Evolutionary conservation across 2,797 vertebrate genomes (phyloP), one percentile per base, ranked within the genome.

Genomic region (Tympanoctomys barrerae): DNA sequence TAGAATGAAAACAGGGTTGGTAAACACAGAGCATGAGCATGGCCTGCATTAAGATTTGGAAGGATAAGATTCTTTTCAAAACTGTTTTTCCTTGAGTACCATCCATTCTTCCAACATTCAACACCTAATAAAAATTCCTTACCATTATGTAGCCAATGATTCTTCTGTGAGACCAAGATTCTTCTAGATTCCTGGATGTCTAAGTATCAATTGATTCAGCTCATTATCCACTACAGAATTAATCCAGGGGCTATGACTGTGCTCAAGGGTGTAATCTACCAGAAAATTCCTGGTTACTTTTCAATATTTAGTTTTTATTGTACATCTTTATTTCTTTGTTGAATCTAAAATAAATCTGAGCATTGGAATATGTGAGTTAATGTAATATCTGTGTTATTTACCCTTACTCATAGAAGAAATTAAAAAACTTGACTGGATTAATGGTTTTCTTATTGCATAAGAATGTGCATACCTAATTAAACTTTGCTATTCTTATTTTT

Each of bases 1-100:
- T 52, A 78, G 24, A 95, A n/a, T 70, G 10, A 28, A 95, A 89
- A 70, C 1, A 57, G 7, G 19, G 7, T 21, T 90, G 24, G 78
- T 73, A 33, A 81, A 6, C 54, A 24, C 93, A 57, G 42, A 77
- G 66, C 5, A 19, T 66, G 7, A 18, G 61, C 4, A 4, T 19
- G 10, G 39, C 18, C 24, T 26, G 87, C n/a, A 78, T 96, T 95
- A 93, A 89, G 61, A 75, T 79, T 84, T 90, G 22, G 52, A 81
- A 75, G 36, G 46, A 71, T 81, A 66, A 91, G 18, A 79, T 3
- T 81, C 36, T 18, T 94, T 80, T 93, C 52, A 71, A 70, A 75
- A 31, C n/a, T 11, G 7, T 0, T 86, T 78, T 94, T 2, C 21
- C 54, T 93, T 89, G 84, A n/a, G 36, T 42, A 12, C 22, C 7